Evolutionary conservation across 2,113 vertebrate genomes (phyloP).

Genomic region (Chlorocebus sabaeus): DNA sequence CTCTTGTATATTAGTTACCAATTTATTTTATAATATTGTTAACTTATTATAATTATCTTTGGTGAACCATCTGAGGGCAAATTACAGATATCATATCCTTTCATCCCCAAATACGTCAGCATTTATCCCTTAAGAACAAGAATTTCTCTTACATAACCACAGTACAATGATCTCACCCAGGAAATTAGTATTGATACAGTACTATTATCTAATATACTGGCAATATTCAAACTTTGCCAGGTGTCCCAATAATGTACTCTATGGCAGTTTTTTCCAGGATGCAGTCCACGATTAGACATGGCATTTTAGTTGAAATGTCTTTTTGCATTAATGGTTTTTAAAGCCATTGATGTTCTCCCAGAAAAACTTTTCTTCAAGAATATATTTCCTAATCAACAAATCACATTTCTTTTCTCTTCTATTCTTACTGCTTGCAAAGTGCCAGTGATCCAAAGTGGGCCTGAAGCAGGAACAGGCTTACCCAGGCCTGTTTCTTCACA

Average conservation of each 20-base stretch:
- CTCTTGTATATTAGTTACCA: neutral
- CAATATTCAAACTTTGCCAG: neutral
- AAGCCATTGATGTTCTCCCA: constrained; percentile 18
- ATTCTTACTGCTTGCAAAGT: neutral
- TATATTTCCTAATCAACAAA: constrained; percentile 26
- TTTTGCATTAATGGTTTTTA: constrained; percentile 18
- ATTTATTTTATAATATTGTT: neutral
- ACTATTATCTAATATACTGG: neutral
- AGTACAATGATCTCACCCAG: constrained; percentile 12
- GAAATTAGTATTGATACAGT: constrained; percentile 20
- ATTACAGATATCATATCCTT: neutral
- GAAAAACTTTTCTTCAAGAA: constrained; percentile 36
- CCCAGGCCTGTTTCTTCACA: neutral
- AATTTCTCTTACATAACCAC: constrained; percentile 22
- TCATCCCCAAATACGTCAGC: neutral
- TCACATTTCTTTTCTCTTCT: neutral
- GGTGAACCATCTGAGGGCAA: neutral
- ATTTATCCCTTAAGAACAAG: constrained; percentile 42
- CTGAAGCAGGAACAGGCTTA: neutral
- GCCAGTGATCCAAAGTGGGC: neutral
- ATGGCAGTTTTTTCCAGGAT: neutral
- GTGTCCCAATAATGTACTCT: neutral
- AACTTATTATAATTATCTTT: constrained; percentile 27
- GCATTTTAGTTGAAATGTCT: constrained; percentile 34
- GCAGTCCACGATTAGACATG: constrained; percentile 9